Conservation (phyloP, 2,113 vertebrate genomes). For the Philantomba maxwellii region DNA sequence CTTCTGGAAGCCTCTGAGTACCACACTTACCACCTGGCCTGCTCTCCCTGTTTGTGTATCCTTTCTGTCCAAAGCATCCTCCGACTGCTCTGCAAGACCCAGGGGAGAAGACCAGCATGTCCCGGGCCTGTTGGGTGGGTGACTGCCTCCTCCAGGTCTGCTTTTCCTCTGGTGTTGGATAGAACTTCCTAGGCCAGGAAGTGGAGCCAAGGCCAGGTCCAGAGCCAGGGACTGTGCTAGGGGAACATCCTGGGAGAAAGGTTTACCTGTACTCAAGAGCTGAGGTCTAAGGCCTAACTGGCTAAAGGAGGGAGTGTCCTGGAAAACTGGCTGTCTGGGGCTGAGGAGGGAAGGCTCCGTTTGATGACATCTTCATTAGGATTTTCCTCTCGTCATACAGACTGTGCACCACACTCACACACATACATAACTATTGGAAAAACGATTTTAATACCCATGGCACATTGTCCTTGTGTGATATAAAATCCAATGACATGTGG, state of each 20-base stretch:
- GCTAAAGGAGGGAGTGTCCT: not conserved
- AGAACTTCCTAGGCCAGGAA: not conserved
- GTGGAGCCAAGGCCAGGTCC: not conserved
- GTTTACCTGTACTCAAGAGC: not conserved
- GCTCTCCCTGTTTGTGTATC: not conserved
- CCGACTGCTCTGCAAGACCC: not conserved
- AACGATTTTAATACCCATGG: conserved; percentile 99
- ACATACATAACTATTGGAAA: conserved; percentile 89
- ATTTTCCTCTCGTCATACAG: conserved; percentile 65
- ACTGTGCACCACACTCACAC: conserved; percentile 72
- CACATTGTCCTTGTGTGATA: conserved; percentile 98
- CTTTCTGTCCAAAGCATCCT: not conserved
- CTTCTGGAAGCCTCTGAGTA: not conserved
- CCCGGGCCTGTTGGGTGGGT: not conserved
- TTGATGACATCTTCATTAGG: conserved; percentile 70
- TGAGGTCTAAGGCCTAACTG: not conserved
- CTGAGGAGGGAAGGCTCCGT: conserved; percentile 1
- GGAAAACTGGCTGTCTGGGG: not conserved
- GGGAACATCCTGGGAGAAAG: not conserved
- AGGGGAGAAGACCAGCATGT: not conserved
- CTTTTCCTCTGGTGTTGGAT: not conserved
- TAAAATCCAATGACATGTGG: conserved; percentile 99
- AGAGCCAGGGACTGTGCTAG: not conserved
- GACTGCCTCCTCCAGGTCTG: not conserved
- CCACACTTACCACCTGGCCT: not conserved